phyloP scores from a whole-genome alignment of 2,888 invertebrate species.

The Oasisia sp. region DNA sequence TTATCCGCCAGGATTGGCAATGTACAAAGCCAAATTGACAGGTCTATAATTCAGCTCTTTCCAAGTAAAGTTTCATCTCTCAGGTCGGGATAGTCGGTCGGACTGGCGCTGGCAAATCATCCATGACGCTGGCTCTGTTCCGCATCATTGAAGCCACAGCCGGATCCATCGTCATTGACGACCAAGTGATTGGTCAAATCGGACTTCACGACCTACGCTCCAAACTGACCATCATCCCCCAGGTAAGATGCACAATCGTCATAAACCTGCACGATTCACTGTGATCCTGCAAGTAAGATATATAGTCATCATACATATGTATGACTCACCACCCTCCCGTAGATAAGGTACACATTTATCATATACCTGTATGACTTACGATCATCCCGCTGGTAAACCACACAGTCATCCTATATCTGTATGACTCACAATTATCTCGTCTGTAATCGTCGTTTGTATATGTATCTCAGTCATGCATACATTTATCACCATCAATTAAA shows the following conservation, averaged over 20 bases:
- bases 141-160: conserved; percentile 57
- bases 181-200: conserved; percentile 27
- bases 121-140: conserved; percentile 58
- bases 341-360: neutral
- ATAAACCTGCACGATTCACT: neutral
- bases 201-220: conserved; percentile 36
- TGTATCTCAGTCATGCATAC: too few species aligned
- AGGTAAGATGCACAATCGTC: conserved; percentile 52
- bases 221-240: conserved; percentile 38
- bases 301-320: neutral
- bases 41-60: neutral
- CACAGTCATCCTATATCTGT: too few species aligned
- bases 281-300: neutral
- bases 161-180: conserved; percentile 57
- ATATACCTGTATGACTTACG: neutral
- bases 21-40: neutral
- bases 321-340: neutral
- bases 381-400: too few species aligned
- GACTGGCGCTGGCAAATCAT: conserved; percentile 63
- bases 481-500: too few species aligned
- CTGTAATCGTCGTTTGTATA: too few species aligned
- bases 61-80: neutral
- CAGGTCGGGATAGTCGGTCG: conserved; percentile 58
- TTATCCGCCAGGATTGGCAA: neutral
- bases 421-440: too few species aligned